phyloP scores from a whole-genome alignment of 2,113 vertebrate species.

The Reinhardtius hippoglossoides region DNA sequence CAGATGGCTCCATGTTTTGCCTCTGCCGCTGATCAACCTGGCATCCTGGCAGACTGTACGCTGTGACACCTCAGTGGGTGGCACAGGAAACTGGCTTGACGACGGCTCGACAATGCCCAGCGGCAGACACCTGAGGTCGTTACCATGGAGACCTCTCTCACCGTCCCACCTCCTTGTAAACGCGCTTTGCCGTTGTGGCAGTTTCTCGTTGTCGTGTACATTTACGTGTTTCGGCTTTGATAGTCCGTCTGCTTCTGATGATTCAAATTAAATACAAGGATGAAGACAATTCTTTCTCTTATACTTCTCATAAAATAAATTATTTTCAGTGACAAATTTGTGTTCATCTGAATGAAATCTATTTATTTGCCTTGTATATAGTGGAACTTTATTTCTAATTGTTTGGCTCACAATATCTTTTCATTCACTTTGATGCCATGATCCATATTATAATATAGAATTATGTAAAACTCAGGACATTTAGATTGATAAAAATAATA shows the following conservation, averaged over 20 bases:
- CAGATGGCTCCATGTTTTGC: slow-evolving; percentile 65
- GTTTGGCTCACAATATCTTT: background rate
- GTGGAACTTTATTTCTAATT: background rate
- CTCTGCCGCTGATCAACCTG: slow-evolving; percentile 35
- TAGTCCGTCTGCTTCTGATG: background rate
- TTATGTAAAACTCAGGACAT: background rate
- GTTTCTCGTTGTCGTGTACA: slow-evolving; percentile 22
- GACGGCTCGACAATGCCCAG: slow-evolving; percentile 63
- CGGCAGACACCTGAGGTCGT: slow-evolving; percentile 70
- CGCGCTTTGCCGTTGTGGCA: slow-evolving; percentile 24
- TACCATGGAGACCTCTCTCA: slow-evolving; percentile 56
- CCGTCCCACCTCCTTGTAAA: slow-evolving; percentile 47
- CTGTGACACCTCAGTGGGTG: slow-evolving; percentile 73
- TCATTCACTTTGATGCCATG: background rate
- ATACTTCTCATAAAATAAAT: background rate
- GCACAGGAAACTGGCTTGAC: slow-evolving; percentile 73
- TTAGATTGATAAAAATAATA: background rate
- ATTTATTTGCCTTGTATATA: background rate
- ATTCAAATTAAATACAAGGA: background rate
- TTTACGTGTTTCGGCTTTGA: background rate
- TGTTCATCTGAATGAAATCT: background rate
- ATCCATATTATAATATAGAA: background rate
- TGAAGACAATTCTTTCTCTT: background rate
- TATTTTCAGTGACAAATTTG: background rate
- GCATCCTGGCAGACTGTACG: slow-evolving; percentile 61